phyloP scores from a whole-genome alignment of 2,888 invertebrate species.

The Latrodectus elegans region DNA sequence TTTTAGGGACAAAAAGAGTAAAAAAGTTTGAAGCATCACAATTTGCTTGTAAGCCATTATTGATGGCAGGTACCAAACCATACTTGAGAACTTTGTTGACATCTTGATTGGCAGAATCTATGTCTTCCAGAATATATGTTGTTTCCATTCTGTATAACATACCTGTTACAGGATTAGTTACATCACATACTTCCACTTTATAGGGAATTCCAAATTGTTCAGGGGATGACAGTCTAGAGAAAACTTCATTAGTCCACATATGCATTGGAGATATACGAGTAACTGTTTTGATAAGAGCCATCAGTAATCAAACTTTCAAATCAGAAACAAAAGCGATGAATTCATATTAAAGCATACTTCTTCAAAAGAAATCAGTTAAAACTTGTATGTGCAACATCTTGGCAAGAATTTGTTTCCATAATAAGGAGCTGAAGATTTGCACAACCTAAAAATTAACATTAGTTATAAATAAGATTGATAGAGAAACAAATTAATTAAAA shows the following conservation, averaged over 20 bases:
- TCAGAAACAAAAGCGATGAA: too few relatives aligned
- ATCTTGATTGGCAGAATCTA: background rate
- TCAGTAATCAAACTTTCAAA: background rate
- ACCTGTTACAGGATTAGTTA: slow-evolving; percentile 6
- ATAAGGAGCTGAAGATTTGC: too few relatives aligned
- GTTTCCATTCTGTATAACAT: slow-evolving; percentile 13
- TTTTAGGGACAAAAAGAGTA: background rate
- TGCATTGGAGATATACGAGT: background rate
- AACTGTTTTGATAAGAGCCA: background rate
- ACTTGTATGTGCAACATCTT: too few relatives aligned
- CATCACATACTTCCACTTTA: background rate
- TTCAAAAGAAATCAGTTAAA: too few relatives aligned
- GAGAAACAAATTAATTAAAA: too few relatives aligned
- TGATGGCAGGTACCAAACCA: slow-evolving; percentile 5
- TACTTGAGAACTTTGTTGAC: slow-evolving; percentile 2
- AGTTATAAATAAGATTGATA: too few relatives aligned
- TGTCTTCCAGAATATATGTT: background rate
- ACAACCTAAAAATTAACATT: too few relatives aligned
- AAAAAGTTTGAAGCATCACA: background rate
- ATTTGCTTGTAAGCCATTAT: background rate
- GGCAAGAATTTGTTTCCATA: too few relatives aligned
- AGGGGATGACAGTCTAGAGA: background rate
- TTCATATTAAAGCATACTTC: too few relatives aligned
- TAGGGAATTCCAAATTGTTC: slow-evolving; percentile 11
- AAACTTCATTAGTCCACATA: background rate